Base-by-base conservation (phyloP, 2,888 invertebrate genomes). In the Ligdia adustata region DNA sequence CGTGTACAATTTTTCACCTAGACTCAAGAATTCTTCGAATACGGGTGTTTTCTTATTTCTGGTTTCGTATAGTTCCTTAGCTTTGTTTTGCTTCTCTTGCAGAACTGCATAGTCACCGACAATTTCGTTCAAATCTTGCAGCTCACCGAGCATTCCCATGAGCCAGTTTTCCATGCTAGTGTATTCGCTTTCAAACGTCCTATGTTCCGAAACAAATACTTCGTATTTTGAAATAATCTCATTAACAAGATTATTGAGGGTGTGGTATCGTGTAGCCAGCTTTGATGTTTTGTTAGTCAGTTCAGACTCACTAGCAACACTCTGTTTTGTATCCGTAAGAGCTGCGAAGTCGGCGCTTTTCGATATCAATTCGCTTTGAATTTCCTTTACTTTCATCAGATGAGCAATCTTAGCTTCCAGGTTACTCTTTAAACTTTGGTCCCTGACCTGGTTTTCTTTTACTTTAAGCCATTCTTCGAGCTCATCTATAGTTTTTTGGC, bases 1-100 rank as follows among this genome's bases (percentile, higher is more conserved):
- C 0, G 95, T 93, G 69, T 98, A 98, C 0, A 99, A 85, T 76
- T 96, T 97, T 82, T 99, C 98, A 1, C 98, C 98, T 18, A 95
- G 92, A 66, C 97, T 97, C 6, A 97, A 92, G 3, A 98, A 92
- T 31, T 94, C 93, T 75, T 98, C 98, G 72, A 98, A 96, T 22
- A 92, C 91, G 0, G 94, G 93, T 24, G 94, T 94, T 72, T 96
- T 95, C 61, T 94, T 94, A 12, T 95, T 95, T 57, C 95, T 93
- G 3, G 93, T 92, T 62, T 97, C 97, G 7, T 94, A 93, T 44
- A 98, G 91, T 64, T 95, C 94, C 39, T 95, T 94, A 14, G 97
- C 93, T 64, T 94, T 94, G 55, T 94, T 94, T 73, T 97, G 96
- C 55, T 96, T 93, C 48, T 95, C 95, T 91, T 98, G 94, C 22